These are phyloP conservation scores for Laodelphax striatellus DNA, from an alignment of 1,140 invertebrate species.

Conservation along the genomic window DNA sequence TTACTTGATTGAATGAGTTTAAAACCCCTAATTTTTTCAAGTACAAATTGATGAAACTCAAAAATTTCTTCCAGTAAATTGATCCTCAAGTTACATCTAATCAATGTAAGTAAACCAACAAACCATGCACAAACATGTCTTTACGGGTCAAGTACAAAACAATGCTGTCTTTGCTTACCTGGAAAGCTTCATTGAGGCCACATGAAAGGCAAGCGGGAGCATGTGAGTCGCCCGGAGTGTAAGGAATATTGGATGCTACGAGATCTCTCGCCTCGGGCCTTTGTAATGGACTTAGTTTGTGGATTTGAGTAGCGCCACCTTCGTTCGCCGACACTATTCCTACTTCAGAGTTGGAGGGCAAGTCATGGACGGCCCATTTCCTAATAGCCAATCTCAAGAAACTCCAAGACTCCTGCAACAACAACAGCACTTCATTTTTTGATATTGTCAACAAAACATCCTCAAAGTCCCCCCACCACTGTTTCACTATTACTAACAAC, in stretches of 20 bases:
- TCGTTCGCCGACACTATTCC: constrained; percentile 35
- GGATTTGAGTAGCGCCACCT: constrained; percentile 27
- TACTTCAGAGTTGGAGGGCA: constrained; percentile 37
- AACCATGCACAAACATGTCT: too few species aligned
- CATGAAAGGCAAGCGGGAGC: constrained; percentile 36
- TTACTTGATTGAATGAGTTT: too few species aligned
- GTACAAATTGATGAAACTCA: too few species aligned
- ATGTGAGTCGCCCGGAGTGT: constrained; percentile 33
- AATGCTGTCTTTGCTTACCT: constrained; percentile 23
- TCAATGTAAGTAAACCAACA: too few species aligned
- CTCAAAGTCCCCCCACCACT: too few species aligned
- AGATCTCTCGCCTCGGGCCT: constrained; percentile 29
- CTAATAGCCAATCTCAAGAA: constrained; percentile 42
- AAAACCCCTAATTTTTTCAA: too few species aligned
- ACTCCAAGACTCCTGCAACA: constrained; percentile 40
- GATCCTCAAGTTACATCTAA: too few species aligned
- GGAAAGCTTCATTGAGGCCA: constrained; percentile 36
- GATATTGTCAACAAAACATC: too few species aligned
- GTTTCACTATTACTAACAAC: too few species aligned
- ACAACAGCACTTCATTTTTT: constrained; percentile 2
- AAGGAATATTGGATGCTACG: constrained; percentile 38
- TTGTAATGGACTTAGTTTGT: constrained; percentile 27
- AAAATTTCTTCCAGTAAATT: too few species aligned
- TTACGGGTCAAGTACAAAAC: too few species aligned
- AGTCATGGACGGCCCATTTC: constrained; percentile 41